phyloP scores from a whole-genome alignment of 1,140 invertebrate genomes.

The Nixonia krombeini region DNA sequence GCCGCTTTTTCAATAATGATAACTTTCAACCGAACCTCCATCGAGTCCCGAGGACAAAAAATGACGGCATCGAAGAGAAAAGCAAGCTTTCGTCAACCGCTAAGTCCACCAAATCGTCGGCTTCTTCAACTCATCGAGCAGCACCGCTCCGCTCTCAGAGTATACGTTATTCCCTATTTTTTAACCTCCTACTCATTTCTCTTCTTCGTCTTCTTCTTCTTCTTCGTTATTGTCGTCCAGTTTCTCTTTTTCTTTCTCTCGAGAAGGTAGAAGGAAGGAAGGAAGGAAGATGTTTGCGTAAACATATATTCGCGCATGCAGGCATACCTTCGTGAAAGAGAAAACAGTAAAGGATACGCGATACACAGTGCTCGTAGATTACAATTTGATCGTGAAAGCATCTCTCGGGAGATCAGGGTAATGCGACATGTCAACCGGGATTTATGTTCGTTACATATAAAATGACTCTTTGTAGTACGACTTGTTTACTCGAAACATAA shows the following conservation, averaged over 20 bases:
- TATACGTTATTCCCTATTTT: slow-evolving; percentile 5
- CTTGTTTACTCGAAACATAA: too few species aligned
- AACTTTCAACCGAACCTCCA: neutral
- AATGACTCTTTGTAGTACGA: too few species aligned
- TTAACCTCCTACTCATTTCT: too few species aligned
- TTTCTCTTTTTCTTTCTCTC: neutral
- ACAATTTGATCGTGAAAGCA: too few species aligned
- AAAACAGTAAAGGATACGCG: too few species aligned
- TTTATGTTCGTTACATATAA: too few species aligned
- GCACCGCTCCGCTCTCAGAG: neutral
- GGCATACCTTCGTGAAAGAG: too few species aligned
- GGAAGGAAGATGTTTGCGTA: too few species aligned
- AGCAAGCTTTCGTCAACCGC: neutral
- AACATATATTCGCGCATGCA: too few species aligned
- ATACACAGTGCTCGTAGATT: too few species aligned
- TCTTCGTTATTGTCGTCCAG: neutral
- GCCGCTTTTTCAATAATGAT: neutral
- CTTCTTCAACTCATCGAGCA: slow-evolving; percentile 1
- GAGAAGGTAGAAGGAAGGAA: neutral
- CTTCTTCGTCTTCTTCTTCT: slow-evolving; percentile 14
- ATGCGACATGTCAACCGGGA: too few species aligned
- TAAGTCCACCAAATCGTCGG: neutral
- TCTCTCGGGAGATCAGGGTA: too few species aligned
- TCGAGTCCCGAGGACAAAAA: neutral
- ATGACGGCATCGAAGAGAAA: neutral